Base-by-base conservation (phyloP, 1,140 invertebrate species). In the Onthophagus taurus region DNA sequence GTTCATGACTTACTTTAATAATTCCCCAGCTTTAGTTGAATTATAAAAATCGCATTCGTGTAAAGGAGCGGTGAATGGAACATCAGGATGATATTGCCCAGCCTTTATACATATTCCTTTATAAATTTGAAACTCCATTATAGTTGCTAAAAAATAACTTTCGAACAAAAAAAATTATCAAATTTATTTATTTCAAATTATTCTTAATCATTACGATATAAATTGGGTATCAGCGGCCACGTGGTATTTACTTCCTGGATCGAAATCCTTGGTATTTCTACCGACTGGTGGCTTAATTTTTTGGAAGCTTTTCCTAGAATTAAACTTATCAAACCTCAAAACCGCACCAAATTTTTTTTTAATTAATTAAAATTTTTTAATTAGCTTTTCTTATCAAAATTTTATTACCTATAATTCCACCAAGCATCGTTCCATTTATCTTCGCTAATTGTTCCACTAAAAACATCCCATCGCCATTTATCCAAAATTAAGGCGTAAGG, bases 71-170 rank as follows among this genome's bases (percentile, higher is more conserved):
- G 41, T 26, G 3, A 49, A 49, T 45, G 71, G 58, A 47, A 71
- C 59, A 0, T 52, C 43, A 0, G 69, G 67, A n/a, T 69, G 70
- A 29, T 66, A 71, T 45, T 80, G 65, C 1, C 68, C 70, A 13
- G 77, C 72, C 17, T 61, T 61, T 4, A 68, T 62, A 49, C 81
- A 83, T 19, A 83, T 45, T 0, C 71, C 61, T 54, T 74, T 67
- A 49, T 78, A 76, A 43, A 83, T 74, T 58, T 82, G 80, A 57
- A 82, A 83, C 60, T 77, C 51, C 45, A 76, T 54, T 58, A 75
- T 54, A 54, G 69, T 54, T 50, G 72, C 51, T 31, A 80, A 67
- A 54, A 82, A 83, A 60, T 81, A 81, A 35, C 77, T 75, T n/a
- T n/a, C 24, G 6, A 26, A 7, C 24, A 26, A 26, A 26, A 7